Evolutionary conservation across 2,888 invertebrate species (phyloP), one percentile per base, ranked within the genome.

Genomic region (Gisinianus flammeolus): DNA sequence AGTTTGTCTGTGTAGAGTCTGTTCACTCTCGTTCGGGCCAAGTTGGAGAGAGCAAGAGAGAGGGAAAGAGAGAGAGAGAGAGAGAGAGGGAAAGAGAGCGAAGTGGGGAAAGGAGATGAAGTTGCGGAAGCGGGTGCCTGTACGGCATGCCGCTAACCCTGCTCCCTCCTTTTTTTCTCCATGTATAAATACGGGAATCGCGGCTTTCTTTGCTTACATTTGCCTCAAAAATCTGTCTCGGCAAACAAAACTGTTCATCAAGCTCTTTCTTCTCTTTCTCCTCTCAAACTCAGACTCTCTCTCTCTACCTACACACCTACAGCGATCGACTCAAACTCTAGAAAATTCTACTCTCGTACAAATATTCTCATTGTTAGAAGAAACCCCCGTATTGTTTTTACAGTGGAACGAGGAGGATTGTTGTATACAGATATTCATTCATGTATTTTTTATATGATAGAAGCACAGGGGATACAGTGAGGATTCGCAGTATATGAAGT

Each of bases 191-290:
- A 26, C 16, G 30, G 26, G 54, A 24, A 24, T 70, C 52, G 70
- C 54, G 70, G 70, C 70, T 28, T 70, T 24, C 70, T 26, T 70
- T 70, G 54, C 70, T 70, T 70, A 70, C 70, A 70, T 70, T 70
- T 35, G 19, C 35, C 54, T 70, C 28, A 54, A 70, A 70, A 70
- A 70, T 70, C 70, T 52, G 26, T 70, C 54, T 70, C 24, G 28
- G 70, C 70, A 70, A 70, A 70, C 70, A 70, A 69, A 70, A 52
- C 28, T 30, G 33, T 70, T 70, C 54, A 70, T 70, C 70, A 70
- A 70, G 16, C 26, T 54, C 24, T 52, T 52, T 69, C 26, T 31
- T 35, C 67, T 8, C 31, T 67, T 30, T 69, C 66, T 66, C 16
- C n/a, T n/a, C n/a, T n/a, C n/a, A n/a, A n/a, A n/a, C n/a, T n/a